Evolutionary conservation across 2,113 vertebrate genomes (phyloP), one percentile per base, ranked within the genome.

Genomic region (Sitta europaea): DNA sequence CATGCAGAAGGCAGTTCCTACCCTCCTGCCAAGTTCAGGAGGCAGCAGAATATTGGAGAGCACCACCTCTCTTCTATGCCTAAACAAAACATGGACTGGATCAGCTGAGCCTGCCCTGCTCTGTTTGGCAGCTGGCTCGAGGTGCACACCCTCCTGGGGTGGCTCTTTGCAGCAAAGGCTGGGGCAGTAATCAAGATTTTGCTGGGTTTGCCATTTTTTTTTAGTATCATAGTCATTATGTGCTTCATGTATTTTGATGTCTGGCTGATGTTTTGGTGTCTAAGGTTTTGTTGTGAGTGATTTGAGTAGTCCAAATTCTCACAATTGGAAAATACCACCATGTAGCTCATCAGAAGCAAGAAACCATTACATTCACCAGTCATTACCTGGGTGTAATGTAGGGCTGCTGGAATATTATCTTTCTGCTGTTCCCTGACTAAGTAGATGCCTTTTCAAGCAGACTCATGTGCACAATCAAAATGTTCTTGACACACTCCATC

Each of bases 371-470:
- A n/a, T n/a, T n/a, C n/a, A 55, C 21, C 68, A 88, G 47, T 80
- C 47, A 71, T 74, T 96, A 90, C 47, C 88, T 92, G 88, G 65
- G 17, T 82, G 42, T 50, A 78, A 90, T 48, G 51, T 62, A 72
- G 77, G 38, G 45, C 68, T 95, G 75, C 75, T 53, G 28, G 82
- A 62, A n/a, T 83, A 86, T 92, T 92, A 47, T 36, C 33, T 78
- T 95, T 93, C 84, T 88, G 57, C 63, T 91, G 45, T 90, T 96
- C 55, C 42, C 65, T 47, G 33, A 27, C 68, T 78, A 78, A 93
- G 83, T 84, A 54, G 91, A 40, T 40, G 43, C 76, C 79, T 92
- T 83, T 96, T 93, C 87, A 90, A 95, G 48, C 90, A 81, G 86
- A 19, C 77, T 88, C 66, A 0, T 57, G 92, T 83, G 93, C 89